Base-by-base conservation (phyloP, 2,113 vertebrate genomes). In the Mola mola region DNA sequence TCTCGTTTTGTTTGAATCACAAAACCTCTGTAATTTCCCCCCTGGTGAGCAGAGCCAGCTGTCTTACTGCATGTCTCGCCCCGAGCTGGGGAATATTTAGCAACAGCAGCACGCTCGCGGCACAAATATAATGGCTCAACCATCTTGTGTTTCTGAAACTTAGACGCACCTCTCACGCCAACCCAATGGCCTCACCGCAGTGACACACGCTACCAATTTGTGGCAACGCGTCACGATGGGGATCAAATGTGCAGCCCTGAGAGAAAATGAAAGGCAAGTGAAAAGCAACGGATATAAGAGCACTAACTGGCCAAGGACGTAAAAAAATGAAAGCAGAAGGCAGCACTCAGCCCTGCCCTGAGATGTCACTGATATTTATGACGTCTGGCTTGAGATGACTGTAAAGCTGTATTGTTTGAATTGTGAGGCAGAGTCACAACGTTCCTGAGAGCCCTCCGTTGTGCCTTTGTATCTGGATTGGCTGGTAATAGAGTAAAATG, bases 11-110 rank as follows among this genome's bases (percentile, higher is more conserved):
- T 86, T 77, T 88, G 72, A 56, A 59, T 73, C 62, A 71, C 70
- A 85, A 87, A 88, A 80, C 70, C 73, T 33, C 74, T 79, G 88
- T 90, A 87, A 86, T 86, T 86, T 76, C 84, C 87, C 85, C 70
- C 31, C 12, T 8, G 53, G 46, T 28, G 50, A 61, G 51, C 33
- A 56, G 59, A 69, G 72, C 66, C 79, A 81, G 73, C 79, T 72
- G 80, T 78, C 79, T 79, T 77, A 71, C 72, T 16, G 36, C 78
- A 66, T 33, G 68, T 68, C 43, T 69, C 48, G 16, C 47, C 28
- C 53, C 3, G 48, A 60, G 56, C 44, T 4, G 2, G 20, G 49
- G 68, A 55, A 51, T 58, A 63, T 77, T 59, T 47, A 49, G 52
- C 44, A 40, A 29, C 56, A 20, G 21, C 40, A 21, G n/a, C 25